phyloP scores from a whole-genome alignment of 2,797 vertebrate species.

The Sylvilagus floridanus region DNA sequence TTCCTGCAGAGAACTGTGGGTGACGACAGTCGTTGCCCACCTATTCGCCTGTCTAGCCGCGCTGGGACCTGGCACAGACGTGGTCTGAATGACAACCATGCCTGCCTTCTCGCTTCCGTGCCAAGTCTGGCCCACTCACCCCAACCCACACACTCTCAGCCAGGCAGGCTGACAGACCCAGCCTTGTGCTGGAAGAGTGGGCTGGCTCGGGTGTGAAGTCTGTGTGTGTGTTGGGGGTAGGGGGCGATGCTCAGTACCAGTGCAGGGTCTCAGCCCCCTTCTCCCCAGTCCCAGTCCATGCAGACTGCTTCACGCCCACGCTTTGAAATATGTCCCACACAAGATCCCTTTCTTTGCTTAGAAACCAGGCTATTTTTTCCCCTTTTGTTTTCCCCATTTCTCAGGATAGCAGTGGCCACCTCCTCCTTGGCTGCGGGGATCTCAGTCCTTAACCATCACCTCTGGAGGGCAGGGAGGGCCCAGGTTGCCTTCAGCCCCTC shows the following conservation, averaged over 20 bases:
- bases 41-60: neutral
- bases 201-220: neutral
- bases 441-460: neutral
- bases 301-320: neutral
- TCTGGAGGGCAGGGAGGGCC: neutral
- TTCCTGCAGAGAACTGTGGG: neutral
- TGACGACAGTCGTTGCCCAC: neutral
- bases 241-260: neutral
- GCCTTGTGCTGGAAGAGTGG: constrained; percentile 22
- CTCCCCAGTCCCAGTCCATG: neutral
- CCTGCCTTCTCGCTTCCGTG: neutral
- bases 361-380: neutral
- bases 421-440: constrained; percentile 24
- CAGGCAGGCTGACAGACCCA: constrained; percentile 47
- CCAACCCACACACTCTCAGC: neutral
- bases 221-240: neutral
- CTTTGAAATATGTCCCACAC: neutral
- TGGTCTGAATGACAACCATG: constrained; percentile 13
- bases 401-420: neutral
- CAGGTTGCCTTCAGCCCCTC: neutral
- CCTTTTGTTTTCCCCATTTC: neutral
- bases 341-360: constrained; percentile 33
- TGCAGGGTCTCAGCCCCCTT: neutral
- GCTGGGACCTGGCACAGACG: neutral
- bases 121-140: constrained; percentile 40